Evolutionary conservation across 92 coral and sea anemone genomes (phyloP), one percentile per base, ranked within the genome.

Genomic region (Umimayanthus kanabou): DNA sequence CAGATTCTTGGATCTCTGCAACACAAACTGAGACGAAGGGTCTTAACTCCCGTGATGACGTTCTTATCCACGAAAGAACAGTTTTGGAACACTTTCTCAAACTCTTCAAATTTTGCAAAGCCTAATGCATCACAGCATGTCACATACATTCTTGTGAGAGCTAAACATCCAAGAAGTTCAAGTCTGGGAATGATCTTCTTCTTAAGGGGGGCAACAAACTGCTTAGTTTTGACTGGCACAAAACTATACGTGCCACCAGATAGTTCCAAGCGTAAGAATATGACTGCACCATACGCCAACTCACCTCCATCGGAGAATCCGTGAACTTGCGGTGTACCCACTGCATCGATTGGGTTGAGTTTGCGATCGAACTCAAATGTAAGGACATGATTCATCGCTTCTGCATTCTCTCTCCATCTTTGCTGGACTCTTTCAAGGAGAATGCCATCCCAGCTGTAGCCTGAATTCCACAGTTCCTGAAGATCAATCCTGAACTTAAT

Each of bases 111-210:
- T 10, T 78, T 65, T 20, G 29, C 85, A 66, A 87, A 87, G 25
- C 37, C 84, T 11, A 87, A 50, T 61, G 90, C 75, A 73, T 61
- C 64, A 64, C 30, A n/a, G 57, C 88, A 89, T 13, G 90, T 75
- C 61, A 33, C 89, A 65, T 85, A 92, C 90, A 94, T 89, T 75
- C 94, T 87, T 16, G 92, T 33, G 25, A 94, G 92, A 42, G 94
- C 91, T 75, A 91, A 76, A 45, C 94, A 94, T 18, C 93, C 93
- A 73, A 92, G 89, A 50, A 93, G 93, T 74, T 93, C 94, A 64
- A 93, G 88, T 80, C 92, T 82, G 33, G 90, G 94, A 72, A 91
- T 74, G 58, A 89, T 61, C 22, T 89, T 93, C 82, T 85, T 91
- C 82, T 91, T 93, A 42, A 89, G 83, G 7, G 90, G 91, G 81